Conservation (phyloP, 2,113 vertebrate genomes). For the Sciurus niger region DNA sequence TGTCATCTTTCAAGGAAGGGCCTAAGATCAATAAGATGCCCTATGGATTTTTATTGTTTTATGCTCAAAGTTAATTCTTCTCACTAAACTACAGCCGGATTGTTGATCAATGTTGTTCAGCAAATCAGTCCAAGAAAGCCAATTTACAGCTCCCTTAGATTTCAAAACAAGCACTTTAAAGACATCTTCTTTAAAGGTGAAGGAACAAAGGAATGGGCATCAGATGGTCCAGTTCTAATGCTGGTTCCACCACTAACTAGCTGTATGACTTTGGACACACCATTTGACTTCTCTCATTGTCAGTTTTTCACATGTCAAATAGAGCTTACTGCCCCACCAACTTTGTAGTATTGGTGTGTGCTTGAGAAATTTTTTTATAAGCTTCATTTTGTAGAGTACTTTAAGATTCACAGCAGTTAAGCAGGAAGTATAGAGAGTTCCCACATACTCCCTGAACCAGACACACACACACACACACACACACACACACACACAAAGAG, state of each 20-base stretch:
- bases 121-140: constrained; percentile 70
- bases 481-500: neutral
- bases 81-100: neutral
- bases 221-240: constrained; percentile 62
- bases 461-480: neutral
- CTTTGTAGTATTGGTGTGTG: neutral
- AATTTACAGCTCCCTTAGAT: constrained; percentile 58
- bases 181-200: neutral
- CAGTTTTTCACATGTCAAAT: neutral
- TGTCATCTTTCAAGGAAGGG: neutral
- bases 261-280: neutral
- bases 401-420: neutral
- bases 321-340: constrained; percentile 7
- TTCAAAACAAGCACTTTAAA: constrained; percentile 54
- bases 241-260: constrained; percentile 48
- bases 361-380: neutral
- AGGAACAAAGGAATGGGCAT: neutral
- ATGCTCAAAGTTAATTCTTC: neutral
- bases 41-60: neutral
- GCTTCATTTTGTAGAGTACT: neutral
- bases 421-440: neutral
- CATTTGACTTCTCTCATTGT: neutral
- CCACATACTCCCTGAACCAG: neutral
- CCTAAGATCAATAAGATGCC: neutral
- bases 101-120: constrained; percentile 43